phyloP scores from a whole-genome alignment of 1,140 invertebrate genomes.

The Archivesica marissinica region DNA sequence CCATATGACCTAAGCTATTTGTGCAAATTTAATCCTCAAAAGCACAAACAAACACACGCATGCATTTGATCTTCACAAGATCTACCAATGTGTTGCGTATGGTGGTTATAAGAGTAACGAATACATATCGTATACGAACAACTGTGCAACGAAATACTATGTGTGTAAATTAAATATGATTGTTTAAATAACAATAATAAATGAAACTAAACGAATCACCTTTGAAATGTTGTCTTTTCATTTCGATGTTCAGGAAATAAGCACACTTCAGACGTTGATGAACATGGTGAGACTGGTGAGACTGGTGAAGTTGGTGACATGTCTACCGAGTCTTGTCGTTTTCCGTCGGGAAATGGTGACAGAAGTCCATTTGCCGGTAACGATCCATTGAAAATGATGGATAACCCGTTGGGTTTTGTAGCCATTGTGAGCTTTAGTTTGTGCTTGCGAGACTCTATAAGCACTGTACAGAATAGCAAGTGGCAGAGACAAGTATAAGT shows the following conservation, averaged over 20 bases:
- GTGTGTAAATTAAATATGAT: too few species aligned
- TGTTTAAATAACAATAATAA: too few species aligned
- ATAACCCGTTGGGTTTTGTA: neutral
- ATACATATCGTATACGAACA: too few species aligned
- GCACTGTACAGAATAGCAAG: neutral
- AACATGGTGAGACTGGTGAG: neutral
- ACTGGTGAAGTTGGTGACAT: neutral
- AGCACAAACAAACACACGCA: too few species aligned
- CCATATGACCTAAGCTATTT: too few species aligned
- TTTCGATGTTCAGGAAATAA: neutral
- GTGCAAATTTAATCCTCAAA: too few species aligned
- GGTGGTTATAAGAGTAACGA: too few species aligned
- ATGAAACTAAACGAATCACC: too few species aligned
- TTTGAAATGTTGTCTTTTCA: slow-evolving; percentile 43
- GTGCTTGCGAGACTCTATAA: neutral
- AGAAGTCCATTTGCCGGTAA: neutral
- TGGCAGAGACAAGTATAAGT: neutral
- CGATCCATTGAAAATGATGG: slow-evolving; percentile 16
- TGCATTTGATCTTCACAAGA: too few species aligned
- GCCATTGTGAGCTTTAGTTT: neutral
- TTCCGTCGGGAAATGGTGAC: neutral
- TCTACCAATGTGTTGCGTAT: too few species aligned
- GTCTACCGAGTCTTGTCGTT: neutral
- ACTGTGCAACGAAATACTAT: too few species aligned
- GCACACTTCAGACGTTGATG: neutral